Base-by-base conservation (phyloP, 2,113 vertebrate genomes). In the Eulacestoma nigropectus region DNA sequence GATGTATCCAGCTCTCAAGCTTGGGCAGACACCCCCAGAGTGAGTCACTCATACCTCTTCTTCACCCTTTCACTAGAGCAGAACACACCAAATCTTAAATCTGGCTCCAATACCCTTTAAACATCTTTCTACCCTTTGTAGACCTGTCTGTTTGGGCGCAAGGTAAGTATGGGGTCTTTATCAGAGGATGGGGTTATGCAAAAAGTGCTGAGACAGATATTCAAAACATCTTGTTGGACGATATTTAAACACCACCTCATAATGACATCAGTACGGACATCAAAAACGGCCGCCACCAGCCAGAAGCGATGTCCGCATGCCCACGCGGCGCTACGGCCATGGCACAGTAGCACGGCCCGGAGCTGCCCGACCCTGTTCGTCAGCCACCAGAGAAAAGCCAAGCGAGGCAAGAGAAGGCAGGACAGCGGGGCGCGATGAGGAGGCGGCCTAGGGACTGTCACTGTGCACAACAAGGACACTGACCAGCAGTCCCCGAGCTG, bases 301-400 rank as follows among this genome's bases (percentile, higher is more conserved):
- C 57, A 55, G 27, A 9, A 41, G 35, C 8, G 1, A 13, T 0
- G 33, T 7, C 3, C 1, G 32, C 33, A 3, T 1, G 6, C 3
- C 35, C 10, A 2, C 0, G 1, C 0, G 0, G 27, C 22, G 2
- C 60, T 41, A 29, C 6, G 1, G 4, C 53, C 41, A 5, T 1
- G 0, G 1, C 7, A 13, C 16, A 11, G 12, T 33, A 29, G 32
- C 63, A 39, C 0, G 0, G 17, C 53, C 26, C 1, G 0, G 20
- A 2, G 4, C n/a, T 2, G 18, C n/a, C 62, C 11, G 10, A 9
- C 5, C 8, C 57, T 9, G 4, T 8, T 37, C 13, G 52, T 2
- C 47, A 13, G 39, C 2, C 5, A 15, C 18, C 1, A 1, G 13
- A 17, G 50, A 27, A 62, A 47, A 57, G 3, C n/a, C 39, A 41